Evolutionary conservation across 2,888 invertebrate genomes (phyloP), one percentile per base, ranked within the genome.

Genomic region (Zhengitettix transpicula): DNA sequence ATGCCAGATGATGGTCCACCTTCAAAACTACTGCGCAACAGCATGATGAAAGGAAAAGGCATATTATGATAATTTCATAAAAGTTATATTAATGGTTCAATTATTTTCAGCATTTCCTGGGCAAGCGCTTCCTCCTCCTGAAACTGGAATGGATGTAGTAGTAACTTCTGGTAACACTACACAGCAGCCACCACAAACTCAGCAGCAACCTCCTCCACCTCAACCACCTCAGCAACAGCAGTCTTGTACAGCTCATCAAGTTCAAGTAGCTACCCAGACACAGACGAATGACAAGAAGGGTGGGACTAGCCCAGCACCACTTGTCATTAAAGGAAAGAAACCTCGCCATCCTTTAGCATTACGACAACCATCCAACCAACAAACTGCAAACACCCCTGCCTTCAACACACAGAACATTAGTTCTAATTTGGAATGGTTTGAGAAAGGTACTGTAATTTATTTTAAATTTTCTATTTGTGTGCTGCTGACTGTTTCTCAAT

Each of bases 221-320:
- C 47, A 47, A 47, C 47, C 12, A 47, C n/a, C 47, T 7, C 47
- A 47, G 47, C 47, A 47, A 8, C 47, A 14, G 47, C 56, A 70
- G 40, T 60, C 67, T n/a, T 71, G 70, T 60, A 68, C 65, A 12
- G 67, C 70, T 58, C 74, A 78, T 67, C 79, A 81, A 68, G 81
- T 81, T 53, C 81, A 83, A 72, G 82, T 81, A 16, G 80, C 80
- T 16, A 82, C 82, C 1, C 82, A 83, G 68, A 81, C 81, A 7
- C 78, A 78, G 64, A 67, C 68, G 58, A 66, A 69, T 1, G 72
- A 71, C 17, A 74, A 74, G 60, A 72, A 72, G 55, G 42, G 55
- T 28, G 52, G 61, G 47, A 42, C 58, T 55, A 17, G 64, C 51
- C 52, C 60, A 16, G 63, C 71, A 69, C 55, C 55, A n/a, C 40